phyloP scores from a whole-genome alignment of 2,797 vertebrate species.

The Centropyge bicolor region DNA sequence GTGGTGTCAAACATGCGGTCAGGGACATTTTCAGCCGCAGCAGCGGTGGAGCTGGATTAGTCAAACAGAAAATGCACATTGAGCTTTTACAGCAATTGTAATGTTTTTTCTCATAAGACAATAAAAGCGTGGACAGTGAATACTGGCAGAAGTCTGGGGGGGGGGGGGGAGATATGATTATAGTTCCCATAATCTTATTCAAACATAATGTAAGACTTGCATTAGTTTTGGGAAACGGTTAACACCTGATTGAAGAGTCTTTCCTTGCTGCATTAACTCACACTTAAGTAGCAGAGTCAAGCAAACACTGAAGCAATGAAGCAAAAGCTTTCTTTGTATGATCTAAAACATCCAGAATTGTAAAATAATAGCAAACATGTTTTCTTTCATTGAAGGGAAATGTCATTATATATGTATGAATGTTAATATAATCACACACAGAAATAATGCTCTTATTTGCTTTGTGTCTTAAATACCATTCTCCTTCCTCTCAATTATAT shows the following conservation, averaged over 20 bases:
- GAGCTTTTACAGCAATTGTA: slow-evolving; percentile 34
- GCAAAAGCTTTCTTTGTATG: not conserved
- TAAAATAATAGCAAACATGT: not conserved
- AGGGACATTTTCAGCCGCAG: slow-evolving; percentile 46
- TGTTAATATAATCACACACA: not conserved
- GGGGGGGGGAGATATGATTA: not conserved
- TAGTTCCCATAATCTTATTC: slow-evolving; percentile 10
- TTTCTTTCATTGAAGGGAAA: not conserved
- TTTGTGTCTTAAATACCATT: not conserved
- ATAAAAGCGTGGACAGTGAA: slow-evolving; percentile 9
- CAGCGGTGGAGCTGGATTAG: slow-evolving; percentile 34
- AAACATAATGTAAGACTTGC: slow-evolving; percentile 9
- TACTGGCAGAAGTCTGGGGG: not conserved
- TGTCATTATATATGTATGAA: not conserved
- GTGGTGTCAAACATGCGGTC: slow-evolving; percentile 54
- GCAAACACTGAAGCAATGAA: not conserved
- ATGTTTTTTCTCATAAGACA: slow-evolving; percentile 28
- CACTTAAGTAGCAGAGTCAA: not conserved
- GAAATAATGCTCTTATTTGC: not conserved
- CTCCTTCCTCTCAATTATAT: not conserved
- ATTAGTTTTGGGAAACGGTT: slow-evolving; percentile 12
- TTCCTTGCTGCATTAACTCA: not conserved
- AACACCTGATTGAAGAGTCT: slow-evolving; percentile 19
- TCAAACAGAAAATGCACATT: slow-evolving; percentile 48
- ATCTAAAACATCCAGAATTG: not conserved